Percentiles rank a stretch among this genome's conserved stretches.
phyloP scores from a whole-genome alignment of 2,888 invertebrate genomes.

The Acronicta psi region DNA sequence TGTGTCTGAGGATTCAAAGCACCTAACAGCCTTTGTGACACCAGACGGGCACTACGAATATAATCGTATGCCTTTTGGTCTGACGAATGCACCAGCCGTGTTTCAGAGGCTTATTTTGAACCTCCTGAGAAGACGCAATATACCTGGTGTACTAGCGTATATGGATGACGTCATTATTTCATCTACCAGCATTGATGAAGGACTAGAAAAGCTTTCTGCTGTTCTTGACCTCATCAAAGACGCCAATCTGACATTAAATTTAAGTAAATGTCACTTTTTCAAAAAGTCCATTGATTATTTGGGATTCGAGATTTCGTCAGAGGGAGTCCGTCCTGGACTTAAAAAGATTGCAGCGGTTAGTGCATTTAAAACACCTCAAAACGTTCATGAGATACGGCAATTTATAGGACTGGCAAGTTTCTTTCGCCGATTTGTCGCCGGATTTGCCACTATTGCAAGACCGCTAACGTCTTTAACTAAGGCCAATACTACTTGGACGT shows the following conservation, averaged over 20 bases:
- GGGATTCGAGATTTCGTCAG: background rate
- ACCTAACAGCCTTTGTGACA: no score
- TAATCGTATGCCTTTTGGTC: no score
- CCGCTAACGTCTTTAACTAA: background rate
- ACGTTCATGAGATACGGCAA: background rate
- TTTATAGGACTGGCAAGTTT: background rate
- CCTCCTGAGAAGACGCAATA: background rate
- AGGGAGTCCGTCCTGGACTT: background rate
- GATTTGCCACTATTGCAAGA: background rate
- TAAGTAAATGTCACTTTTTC: background rate
- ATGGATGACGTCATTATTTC: background rate
- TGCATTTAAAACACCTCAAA: background rate
- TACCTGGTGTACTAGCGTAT: background rate
- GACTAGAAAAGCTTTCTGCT: background rate
- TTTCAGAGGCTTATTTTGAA: background rate
- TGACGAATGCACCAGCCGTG: background rate
- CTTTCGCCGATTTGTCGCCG: constrained; percentile 1
- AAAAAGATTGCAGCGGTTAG: background rate
- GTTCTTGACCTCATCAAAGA: background rate
- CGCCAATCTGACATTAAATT: background rate
- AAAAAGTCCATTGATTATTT: background rate
- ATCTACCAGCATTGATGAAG: background rate
- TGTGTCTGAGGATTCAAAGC: background rate
- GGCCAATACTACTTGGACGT: background rate
- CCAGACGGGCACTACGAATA: no score